Base-by-base conservation (phyloP, 2,113 vertebrate genomes). In the Opisthocomus hoazin region DNA sequence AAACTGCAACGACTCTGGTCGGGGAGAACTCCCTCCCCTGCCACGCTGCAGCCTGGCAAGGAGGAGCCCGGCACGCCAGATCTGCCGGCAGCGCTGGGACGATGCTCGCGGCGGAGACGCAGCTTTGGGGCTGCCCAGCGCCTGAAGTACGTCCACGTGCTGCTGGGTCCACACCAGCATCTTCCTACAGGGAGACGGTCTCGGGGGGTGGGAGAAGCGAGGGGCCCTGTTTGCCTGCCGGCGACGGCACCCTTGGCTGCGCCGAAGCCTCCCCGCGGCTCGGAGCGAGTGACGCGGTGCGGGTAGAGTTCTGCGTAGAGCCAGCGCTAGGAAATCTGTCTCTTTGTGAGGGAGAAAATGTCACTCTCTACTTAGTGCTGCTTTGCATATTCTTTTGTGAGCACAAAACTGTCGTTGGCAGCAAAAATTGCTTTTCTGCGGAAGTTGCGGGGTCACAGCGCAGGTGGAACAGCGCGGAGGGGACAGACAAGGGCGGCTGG, bases 301-400 rank as follows among this genome's bases (percentile, higher is more conserved):
- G 70, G 83, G 65, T 23, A n/a, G 53, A 54, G 91, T 29, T 65
- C 63, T 30, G 92, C 90, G 29, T 5, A 20, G 66, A 80, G 88
- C 54, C 39, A 96, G 95, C 36, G 29, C 76, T 26, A 91, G 91
- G 92, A 96, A 96, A 96, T 87, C 95, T 87, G 95, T 86, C 90
- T 95, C 95, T 95, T 91, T 89, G 96, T 79, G 89, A 96, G 84
- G 94, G 93, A 91, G 91, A 90, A 93, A 92, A 97, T 94, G 95
- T 96, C 95, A 56, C 83, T 88, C 96, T 81, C 86, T 94, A 95
- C 96, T 93, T 96, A 94, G 93, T 65, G 69, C 94, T 93, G 53
- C 90, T 97, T 96, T 97, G 96, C 96, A 95, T 95, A 87, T 87
- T 89, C 96, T 94, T 90, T 92, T 92, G 94, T 63, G 70, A 68